Evolutionary conservation across 2,888 invertebrate species (phyloP), one percentile per base, ranked within the genome.

Genomic region (Tenthredo mesomela): DNA sequence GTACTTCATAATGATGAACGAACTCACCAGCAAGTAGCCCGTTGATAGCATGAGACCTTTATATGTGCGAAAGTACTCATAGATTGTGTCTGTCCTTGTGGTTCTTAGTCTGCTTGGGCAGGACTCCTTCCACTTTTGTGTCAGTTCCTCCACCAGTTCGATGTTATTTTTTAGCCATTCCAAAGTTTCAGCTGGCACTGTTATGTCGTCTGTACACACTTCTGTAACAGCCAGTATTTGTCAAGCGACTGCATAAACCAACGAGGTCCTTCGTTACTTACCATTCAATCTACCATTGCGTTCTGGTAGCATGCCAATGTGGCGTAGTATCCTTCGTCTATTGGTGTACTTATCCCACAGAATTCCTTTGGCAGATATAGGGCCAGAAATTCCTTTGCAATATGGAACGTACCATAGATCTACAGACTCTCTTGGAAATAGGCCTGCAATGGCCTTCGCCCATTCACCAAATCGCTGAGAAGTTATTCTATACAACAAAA

Each of bases 1-100:
- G 54, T 84, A 85, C 9, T 83, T 85, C 0, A 85, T 25, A 25
- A 40, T 70, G 0, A 80, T 85, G 1, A 86, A 37, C 6, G 85
- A 84, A 47, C 71, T 82, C n/a, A 65, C 65, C 12, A 65, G 65
- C 29, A 65, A 65, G 9, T 65, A 29, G 25, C 25, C 25, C 2
- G 65, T 25, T 3, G 65, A 29, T 1, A 65, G 25, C 25, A 65
- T 21, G 12, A 65, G 65, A 0, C 65, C 65, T 3, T 65, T 65
- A 9, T 65, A 65, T 1, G 65, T 65, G 12, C 29, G 21, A 9
- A 65, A 65, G 12, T 65, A 65, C 5, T 65, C 12, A 65, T 65
- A 29, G 65, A 65, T 3, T 29, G 65, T 25, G 10, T 65, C 29
- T 21, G 3, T 82, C n/a, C n/a, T 43, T 40, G 18, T n/a, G 29